A percentile compares a stretch with the other conserved stretches of the same genome.
Evolutionary conservation across 1,140 invertebrate genomes (phyloP).

Genomic region (Bombus waltoni): DNA sequence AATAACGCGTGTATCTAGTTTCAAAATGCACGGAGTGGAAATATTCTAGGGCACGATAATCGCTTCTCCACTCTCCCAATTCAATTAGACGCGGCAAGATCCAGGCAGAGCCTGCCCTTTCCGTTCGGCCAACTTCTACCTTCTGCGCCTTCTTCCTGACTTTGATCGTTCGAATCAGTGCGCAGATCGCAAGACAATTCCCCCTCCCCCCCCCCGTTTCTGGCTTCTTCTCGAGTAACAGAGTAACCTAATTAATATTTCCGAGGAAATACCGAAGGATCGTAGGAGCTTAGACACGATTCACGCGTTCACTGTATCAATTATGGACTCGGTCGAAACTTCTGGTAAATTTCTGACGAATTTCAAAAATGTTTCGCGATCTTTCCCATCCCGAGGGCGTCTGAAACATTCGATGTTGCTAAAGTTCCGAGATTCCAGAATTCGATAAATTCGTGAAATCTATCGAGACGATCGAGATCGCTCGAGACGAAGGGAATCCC

Average conservation of each 20-base stretch:
- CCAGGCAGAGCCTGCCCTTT: background rate
- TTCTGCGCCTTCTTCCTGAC: too few relatives aligned
- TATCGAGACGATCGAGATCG: background rate
- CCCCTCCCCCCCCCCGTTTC: too few relatives aligned
- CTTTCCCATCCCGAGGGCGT: background rate
- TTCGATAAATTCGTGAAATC: background rate
- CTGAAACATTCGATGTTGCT: too few relatives aligned
- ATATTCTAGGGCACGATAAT: slow-evolving; percentile 14
- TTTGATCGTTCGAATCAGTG: too few relatives aligned
- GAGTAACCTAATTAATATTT: background rate
- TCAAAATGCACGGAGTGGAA: background rate
- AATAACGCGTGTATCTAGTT: background rate
- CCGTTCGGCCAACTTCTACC: background rate
- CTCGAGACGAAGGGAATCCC: background rate
- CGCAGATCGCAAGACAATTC: too few relatives aligned
- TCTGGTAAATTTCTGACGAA: background rate
- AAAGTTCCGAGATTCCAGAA: background rate
- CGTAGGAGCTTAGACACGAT: too few relatives aligned
- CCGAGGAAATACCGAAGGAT: background rate
- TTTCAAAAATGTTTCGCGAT: background rate
- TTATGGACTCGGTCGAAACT: background rate
- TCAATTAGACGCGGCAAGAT: background rate
- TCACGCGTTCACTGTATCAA: background rate
- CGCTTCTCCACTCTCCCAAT: background rate
- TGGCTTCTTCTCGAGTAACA: background rate